A percentile compares a stretch with the other conserved stretches of the same genome.
phyloP scores from a whole-genome alignment of 1,140 invertebrate genomes.

The Drosophila bifasciata region DNA sequence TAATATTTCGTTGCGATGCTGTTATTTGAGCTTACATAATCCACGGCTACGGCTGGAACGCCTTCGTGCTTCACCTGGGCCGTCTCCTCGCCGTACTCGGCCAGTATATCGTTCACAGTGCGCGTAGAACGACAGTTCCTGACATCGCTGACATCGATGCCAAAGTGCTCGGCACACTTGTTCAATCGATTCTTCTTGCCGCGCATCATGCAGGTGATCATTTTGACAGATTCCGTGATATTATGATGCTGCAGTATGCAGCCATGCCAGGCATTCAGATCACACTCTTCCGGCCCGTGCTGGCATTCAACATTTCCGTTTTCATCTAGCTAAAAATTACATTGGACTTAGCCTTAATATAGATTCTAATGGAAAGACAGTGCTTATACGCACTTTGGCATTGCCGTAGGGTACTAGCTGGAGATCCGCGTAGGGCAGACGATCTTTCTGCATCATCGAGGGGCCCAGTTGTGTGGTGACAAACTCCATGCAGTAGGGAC shows the following conservation, averaged over 20 bases:
- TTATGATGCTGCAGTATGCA: conserved; percentile 76
- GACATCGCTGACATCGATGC: conserved; percentile 54
- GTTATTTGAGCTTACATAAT: conserved; percentile 40
- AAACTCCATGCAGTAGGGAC: conserved; percentile 74
- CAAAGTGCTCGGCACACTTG: conserved; percentile 35
- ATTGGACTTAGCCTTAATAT: background rate
- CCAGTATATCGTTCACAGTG: conserved; percentile 44
- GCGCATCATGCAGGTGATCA: conserved; percentile 76
- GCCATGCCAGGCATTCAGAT: conserved; percentile 77
- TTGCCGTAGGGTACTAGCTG: conserved; percentile 76
- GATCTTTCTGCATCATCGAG: conserved; percentile 48
- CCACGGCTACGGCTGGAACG: conserved; percentile 56
- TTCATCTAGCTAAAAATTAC: conserved; percentile 8
- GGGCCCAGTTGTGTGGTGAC: conserved; percentile 56
- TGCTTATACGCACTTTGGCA: conserved; percentile 46
- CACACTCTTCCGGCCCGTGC: conserved; percentile 70
- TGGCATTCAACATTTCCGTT: conserved; percentile 59
- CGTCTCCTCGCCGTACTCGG: conserved; percentile 45
- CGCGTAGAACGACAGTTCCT: conserved; percentile 42
- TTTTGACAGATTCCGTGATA: conserved; percentile 48
- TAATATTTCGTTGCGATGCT: no score
- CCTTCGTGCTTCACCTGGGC: conserved; percentile 15
- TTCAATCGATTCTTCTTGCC: conserved; percentile 53
- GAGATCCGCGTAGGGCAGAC: conserved; percentile 58
- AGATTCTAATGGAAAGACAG: no score